These are phyloP conservation scores for Pelodytes ibericus DNA, from an alignment of 2,797 vertebrate genomes.

Conservation along the genomic window DNA sequence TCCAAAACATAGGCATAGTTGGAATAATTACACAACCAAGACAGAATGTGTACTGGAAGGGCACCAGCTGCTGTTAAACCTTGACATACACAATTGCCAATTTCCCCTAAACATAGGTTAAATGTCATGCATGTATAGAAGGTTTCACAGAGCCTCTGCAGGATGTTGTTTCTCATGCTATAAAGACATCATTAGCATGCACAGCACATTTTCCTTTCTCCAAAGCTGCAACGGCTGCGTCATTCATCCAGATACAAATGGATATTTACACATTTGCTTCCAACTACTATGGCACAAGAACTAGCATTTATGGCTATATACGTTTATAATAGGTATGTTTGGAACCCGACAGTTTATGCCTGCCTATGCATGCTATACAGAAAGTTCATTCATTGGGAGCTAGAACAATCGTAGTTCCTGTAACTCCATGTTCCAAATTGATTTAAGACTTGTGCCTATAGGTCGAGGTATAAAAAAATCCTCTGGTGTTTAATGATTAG, in stretches of 20 bases:
- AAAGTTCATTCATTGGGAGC: not conserved
- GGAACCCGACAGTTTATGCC: not conserved
- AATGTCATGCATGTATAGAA: not conserved
- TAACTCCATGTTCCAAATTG: not conserved
- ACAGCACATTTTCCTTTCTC: slow-evolving; percentile 6
- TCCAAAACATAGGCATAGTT: too few species aligned
- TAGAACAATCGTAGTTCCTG: not conserved
- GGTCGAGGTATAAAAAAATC: too few species aligned
- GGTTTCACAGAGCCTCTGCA: not conserved
- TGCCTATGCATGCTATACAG: not conserved
- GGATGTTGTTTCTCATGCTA: not conserved
- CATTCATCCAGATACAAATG: slow-evolving; percentile 6
- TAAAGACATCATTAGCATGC: slow-evolving; percentile 5
- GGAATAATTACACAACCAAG: too few species aligned
- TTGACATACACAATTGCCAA: too few species aligned
- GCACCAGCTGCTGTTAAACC: too few species aligned
- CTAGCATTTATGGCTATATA: not conserved
- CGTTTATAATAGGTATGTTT: not conserved
- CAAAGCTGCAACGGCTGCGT: slow-evolving; percentile 2
- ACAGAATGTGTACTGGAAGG: too few species aligned
- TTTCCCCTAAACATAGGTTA: too few species aligned
- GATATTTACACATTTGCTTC: not conserved
- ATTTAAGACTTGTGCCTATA: not conserved
- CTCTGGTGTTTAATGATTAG: not conserved
- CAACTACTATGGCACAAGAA: not conserved